Evolutionary conservation across 2,888 invertebrate species (phyloP).

Genomic region (Ischnura elegans): DNA sequence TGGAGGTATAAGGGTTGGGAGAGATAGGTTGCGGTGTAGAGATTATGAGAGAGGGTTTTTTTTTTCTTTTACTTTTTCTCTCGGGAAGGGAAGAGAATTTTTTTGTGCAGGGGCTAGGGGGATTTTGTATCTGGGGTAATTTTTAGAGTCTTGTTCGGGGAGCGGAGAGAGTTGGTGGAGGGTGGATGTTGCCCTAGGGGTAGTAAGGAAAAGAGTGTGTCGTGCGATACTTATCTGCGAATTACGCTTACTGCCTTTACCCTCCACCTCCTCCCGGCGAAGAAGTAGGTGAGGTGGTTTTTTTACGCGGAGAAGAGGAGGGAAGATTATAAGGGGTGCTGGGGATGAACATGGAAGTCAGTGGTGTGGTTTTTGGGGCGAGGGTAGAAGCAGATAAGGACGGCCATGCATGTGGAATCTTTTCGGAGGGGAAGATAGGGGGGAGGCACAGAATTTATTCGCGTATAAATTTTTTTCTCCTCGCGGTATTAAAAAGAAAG

Average conservation of each 20-base stretch:
- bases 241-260: slow-evolving; percentile 47
- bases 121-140: not conserved
- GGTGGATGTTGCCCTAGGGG: not conserved
- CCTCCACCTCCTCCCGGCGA: not conserved
- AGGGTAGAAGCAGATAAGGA: slow-evolving; percentile 22
- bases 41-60: not conserved
- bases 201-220: not conserved
- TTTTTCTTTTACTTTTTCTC: too few species aligned
- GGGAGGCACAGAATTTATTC: not conserved
- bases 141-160: not conserved
- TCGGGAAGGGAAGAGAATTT: too few species aligned
- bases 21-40: not conserved
- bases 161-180: not conserved
- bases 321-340: not conserved
- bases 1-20: not conserved
- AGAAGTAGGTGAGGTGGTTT: not conserved
- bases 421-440: not conserved
- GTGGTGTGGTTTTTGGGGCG: not conserved
- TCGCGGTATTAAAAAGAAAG: slow-evolving; percentile 45
- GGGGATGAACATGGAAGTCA: not conserved
- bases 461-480: not conserved
- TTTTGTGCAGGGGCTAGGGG: too few species aligned
- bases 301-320: too few species aligned
- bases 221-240: slow-evolving; percentile 61
- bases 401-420: slow-evolving; percentile 14